These are phyloP conservation scores for Halotydeus destructor DNA, from an alignment of 1,140 invertebrate genomes.

Conservation along the genomic window DNA sequence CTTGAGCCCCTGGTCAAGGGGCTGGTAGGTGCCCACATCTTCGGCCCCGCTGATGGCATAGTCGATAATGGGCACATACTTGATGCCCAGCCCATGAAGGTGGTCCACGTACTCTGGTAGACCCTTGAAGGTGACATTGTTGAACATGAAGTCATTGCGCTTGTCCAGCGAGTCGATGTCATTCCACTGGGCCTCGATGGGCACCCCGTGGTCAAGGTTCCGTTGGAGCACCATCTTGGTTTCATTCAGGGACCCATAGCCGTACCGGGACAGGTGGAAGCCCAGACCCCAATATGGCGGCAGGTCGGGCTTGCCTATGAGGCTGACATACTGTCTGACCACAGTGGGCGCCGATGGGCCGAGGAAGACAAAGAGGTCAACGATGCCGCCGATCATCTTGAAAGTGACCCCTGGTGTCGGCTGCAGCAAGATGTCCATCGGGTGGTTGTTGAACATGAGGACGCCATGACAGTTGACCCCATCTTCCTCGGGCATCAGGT, in stretches of 20 bases:
- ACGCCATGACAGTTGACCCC: too few relatives aligned
- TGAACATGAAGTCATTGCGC: slow-evolving; percentile 26
- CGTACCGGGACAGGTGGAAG: slow-evolving; percentile 37
- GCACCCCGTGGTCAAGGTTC: slow-evolving; percentile 23
- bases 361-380: slow-evolving; percentile 49
- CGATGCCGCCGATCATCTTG: slow-evolving; percentile 46
- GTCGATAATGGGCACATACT: slow-evolving; percentile 22
- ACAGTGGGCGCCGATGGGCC: slow-evolving; percentile 41
- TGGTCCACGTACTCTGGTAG: slow-evolving; percentile 25
- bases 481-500: slow-evolving; percentile 2
- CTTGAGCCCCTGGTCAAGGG: slow-evolving; percentile 20
- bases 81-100: slow-evolving; percentile 22
- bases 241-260: slow-evolving; percentile 41
- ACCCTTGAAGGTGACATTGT: slow-evolving; percentile 21
- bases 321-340: slow-evolving; percentile 26
- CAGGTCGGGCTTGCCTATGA: slow-evolving; percentile 22
- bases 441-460: slow-evolving; percentile 54
- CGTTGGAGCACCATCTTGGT: slow-evolving; percentile 29
- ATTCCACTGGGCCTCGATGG: slow-evolving; percentile 24
- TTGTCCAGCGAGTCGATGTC: slow-evolving; percentile 29
- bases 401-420: slow-evolving; percentile 53
- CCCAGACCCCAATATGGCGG: slow-evolving; percentile 30
- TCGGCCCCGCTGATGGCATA: slow-evolving; percentile 20
- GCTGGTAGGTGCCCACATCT: slow-evolving; percentile 18
- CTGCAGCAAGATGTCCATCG: slow-evolving; percentile 57